Evolutionary conservation across 2,113 vertebrate genomes (phyloP).

Genomic region (Nyctibius bracteatus): DNA sequence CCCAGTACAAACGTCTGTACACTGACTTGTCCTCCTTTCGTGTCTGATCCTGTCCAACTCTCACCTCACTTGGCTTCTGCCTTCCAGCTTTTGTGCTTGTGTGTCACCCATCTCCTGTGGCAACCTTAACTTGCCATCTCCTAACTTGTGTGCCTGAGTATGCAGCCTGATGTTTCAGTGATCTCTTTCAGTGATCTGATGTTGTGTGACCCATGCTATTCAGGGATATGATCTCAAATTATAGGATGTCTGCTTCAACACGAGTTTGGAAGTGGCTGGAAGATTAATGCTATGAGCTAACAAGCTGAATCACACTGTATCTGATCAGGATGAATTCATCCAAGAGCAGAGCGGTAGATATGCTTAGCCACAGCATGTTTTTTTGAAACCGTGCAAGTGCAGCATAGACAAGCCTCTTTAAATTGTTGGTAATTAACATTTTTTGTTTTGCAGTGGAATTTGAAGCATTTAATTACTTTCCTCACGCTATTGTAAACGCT

Average conservation of each 20-base stretch:
- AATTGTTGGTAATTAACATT: background rate
- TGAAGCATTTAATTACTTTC: conserved; percentile 17
- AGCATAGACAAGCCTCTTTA: background rate
- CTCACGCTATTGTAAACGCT: background rate
- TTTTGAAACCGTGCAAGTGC: background rate
- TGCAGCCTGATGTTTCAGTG: conserved; percentile 17
- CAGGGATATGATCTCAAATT: background rate
- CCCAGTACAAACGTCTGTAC: background rate
- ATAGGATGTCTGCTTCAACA: background rate
- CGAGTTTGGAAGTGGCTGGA: background rate
- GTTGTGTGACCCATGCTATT: background rate
- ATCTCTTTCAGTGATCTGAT: background rate
- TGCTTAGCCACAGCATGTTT: conserved; percentile 16
- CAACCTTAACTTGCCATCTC: background rate
- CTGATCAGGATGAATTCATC: conserved; percentile 15
- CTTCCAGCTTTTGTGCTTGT: background rate
- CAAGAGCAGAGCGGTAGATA: background rate
- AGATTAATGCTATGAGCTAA: conserved; percentile 11
- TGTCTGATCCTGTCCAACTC: background rate
- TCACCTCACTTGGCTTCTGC: conserved; percentile 25
- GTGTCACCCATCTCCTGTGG: background rate
- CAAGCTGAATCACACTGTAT: conserved; percentile 8
- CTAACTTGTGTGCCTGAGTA: background rate
- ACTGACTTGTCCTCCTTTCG: background rate
- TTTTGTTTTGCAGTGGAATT: background rate